Evolutionary conservation across 1,140 invertebrate species (phyloP), one percentile per base, ranked within the genome.

Genomic region (Metaphire vulgaris): DNA sequence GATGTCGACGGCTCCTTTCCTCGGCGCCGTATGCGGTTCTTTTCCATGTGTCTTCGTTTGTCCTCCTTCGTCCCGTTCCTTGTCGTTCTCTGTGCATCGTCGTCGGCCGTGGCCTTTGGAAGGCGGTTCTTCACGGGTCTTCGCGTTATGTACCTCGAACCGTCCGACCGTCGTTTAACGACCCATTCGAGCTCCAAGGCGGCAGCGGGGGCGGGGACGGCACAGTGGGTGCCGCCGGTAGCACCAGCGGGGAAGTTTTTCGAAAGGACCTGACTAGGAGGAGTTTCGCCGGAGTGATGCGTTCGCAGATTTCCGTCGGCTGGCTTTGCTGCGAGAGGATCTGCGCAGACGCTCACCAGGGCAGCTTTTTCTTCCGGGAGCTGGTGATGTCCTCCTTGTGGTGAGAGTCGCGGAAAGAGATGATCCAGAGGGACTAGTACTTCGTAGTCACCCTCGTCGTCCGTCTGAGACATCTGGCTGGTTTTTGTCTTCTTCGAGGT

Each of bases 121-220:
- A 92, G 86, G 76, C 90, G 88, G 84, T 89, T 92, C 64, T 91
- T 86, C 0, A 91, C 89, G 1, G 91, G 91, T 30, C 92, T 84
- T 64, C 91, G 86, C 0, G 92, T 91, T 78, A 93, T 92, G 82
- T 93, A 93, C 65, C 92, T 87, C 0, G 91, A 90, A 1, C 92
- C 92, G 82, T 93, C 92, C 1, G 91, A 89, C 71, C 92, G 86
- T 33, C 90, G 88, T 80, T 93, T 93, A 0, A 93, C 91, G 82
- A 93, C 92, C 91, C 91, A 92, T 77, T 92, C 91, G 90, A n/a
- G n/a, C n/a, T n/a, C n/a, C n/a, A n/a, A n/a, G n/a, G n/a, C n/a
- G n/a, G n/a, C n/a, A n/a, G n/a, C n/a, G n/a, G n/a, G n/a, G n/a
- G n/a, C n/a, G n/a, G n/a, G n/a, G n/a, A n/a, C n/a, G n/a, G n/a